Base-by-base conservation (phyloP, 2,888 invertebrate species). In the Busseola fusca region DNA sequence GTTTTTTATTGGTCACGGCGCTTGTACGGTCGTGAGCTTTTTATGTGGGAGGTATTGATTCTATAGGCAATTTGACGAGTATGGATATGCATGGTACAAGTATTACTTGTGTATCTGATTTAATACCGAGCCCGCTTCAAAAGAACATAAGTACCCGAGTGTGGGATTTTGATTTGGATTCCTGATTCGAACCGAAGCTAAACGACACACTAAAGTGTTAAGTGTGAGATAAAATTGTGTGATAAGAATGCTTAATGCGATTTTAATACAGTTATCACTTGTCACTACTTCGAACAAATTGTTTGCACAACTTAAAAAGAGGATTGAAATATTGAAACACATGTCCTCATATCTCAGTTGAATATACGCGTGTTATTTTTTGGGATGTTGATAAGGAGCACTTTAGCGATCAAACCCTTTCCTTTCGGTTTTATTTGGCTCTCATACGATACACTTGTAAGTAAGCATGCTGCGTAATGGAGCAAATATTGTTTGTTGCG, bases 1-100 rank as follows among this genome's bases (percentile, higher is more conserved):
- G 89, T 91, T 91, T 91, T 91, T 92, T 92, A 91, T 91, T 89
- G 89, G 89, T 87, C 87, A 87, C 87, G 90, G 87, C 86, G 88
- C 86, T 88, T 76, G 84, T 80, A 85, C 82, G 82, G 80, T 81
- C 86, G 87, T 87, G 86, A 84, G 85, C 85, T 86, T 87, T 91
- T 90, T 89, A 89, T 90, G 89, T 89, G 89, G 88, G 90, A 89
- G 90, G 88, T 86, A 88, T 90, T 86, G 82, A 80, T 82, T 87
- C 83, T 78, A 81, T 77, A 81, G 85, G 72, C 80, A 85, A 84
- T 83, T 86, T 87, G 87, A 88, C 85, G 86, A 82, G 78, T 83
- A 84, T 84, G 79, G 84, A 80, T 85, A 86, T 76, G 75, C 79
- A 78, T 75, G 71, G 78, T 79, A 76, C 73, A 72, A 84, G 82